phyloP scores from a whole-genome alignment of 2,888 invertebrate genomes.

The Hirtodrosophila confusa region DNA sequence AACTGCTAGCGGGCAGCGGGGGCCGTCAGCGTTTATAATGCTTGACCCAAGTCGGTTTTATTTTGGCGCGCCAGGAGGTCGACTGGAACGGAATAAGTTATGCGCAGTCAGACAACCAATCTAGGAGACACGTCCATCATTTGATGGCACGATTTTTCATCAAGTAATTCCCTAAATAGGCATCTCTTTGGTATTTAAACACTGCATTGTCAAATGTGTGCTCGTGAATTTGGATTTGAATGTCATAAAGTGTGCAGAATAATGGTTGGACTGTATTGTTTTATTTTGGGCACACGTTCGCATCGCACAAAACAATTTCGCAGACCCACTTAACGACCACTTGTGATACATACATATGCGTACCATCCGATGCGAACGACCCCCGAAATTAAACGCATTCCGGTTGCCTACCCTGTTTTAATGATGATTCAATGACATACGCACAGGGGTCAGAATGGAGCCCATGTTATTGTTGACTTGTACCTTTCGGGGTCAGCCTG shows the following conservation, averaged over 20 bases:
- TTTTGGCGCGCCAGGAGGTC: conserved; percentile 38
- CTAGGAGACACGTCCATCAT: conserved; percentile 54
- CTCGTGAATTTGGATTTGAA: conserved; percentile 58
- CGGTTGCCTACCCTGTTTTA: conserved; percentile 52
- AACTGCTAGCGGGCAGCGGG: background rate
- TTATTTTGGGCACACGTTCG: conserved; percentile 26
- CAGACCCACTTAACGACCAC: conserved; percentile 44
- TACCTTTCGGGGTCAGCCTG: conserved; percentile 3
- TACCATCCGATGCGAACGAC: background rate
- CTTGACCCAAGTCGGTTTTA: conserved; percentile 42
- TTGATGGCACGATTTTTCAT: conserved; percentile 48
- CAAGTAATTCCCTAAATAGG: conserved; percentile 51
- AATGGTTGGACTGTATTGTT: conserved; percentile 37
- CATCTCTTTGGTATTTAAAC: conserved; percentile 44
- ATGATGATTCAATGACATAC: conserved; percentile 39
- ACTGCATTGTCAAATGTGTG: conserved; percentile 30
- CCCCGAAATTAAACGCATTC: conserved; percentile 56
- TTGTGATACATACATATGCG: conserved; percentile 20
- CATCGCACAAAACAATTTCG: conserved; percentile 7
- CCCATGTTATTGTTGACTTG: conserved; percentile 4
- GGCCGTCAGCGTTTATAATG: conserved; percentile 17
- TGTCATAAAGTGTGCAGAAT: conserved; percentile 45
- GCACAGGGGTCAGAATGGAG: conserved; percentile 22
- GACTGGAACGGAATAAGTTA: conserved; percentile 47
- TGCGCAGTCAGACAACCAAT: conserved; percentile 46